Evolutionary conservation across 1,140 invertebrate species (phyloP), one percentile per base, ranked within the genome.

Genomic region (Spodoptera frugiperda): DNA sequence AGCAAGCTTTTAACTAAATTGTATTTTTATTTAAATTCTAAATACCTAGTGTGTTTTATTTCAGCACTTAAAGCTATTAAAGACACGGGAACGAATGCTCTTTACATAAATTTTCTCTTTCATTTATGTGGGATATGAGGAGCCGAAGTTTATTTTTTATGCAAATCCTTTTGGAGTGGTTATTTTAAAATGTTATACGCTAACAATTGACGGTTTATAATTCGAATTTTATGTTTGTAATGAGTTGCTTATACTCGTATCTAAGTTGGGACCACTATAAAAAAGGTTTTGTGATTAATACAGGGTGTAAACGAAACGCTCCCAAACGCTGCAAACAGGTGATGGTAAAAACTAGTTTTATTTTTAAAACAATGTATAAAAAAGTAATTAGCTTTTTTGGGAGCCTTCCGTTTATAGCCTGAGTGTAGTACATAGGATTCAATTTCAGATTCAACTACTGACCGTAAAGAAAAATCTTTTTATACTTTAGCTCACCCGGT

Each of bases 21-120:
- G 71, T 73, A 73, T 73, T 73, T 72, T 73, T 73, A 73, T 59
- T 55, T 73, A 73, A 73, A 61, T 61, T 73, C 55, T 73, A 59
- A 73, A 73, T 61, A 61, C 71, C 55, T 72, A 57, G 55, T 73
- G 39, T 48, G 46, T 73, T 73, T 73, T 73, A 73, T 59, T 73
- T 73, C 44, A 59, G 71, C 71, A 61, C 71, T 73, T 73, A 61
- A 48, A 59, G 70, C 70, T 72, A 72, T 72, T 72, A 72, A 54
- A 73, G 54, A 55, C 55, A 73, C 44, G 48, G 33, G 71, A 33
- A 74, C 54, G 71, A 57, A 61, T 61, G 10, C 54, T 59, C 14
- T 74, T 61, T 74, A 74, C 44, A 61, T 49, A 74, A 57, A 61
- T 74, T 72, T 57, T 72, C 68, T 57, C 19, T 57, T 72, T 44